A percentile compares a stretch with the other conserved stretches of the same genome.
phyloP scores from a whole-genome alignment of 2,888 invertebrate species.

The Amphipoea lucens region DNA sequence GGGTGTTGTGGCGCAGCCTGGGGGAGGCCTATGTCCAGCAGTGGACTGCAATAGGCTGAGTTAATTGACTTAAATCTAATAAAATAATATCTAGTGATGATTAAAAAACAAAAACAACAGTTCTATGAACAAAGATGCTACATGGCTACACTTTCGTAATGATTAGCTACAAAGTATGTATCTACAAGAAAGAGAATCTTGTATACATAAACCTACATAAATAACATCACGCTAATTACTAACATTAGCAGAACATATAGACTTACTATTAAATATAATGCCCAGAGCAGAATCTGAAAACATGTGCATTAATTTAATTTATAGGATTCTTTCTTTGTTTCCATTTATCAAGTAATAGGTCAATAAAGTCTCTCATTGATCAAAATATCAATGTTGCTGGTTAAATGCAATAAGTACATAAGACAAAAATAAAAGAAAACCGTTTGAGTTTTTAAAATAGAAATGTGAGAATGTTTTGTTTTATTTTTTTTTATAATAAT shows the following conservation, averaged over 20 bases:
- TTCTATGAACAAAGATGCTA: conserved; percentile 2
- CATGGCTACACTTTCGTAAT: not conserved
- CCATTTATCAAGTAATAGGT: no score
- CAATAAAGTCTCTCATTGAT: no score
- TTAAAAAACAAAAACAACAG: not conserved
- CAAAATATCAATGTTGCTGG: not conserved
- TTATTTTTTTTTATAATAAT: not conserved
- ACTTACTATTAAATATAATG: conserved; percentile 42
- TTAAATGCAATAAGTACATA: not conserved
- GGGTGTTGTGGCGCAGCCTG: no score
- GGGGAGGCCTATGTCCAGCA: no score
- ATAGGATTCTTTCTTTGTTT: not conserved
- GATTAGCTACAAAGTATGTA: not conserved
- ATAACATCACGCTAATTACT: conserved; percentile 3
- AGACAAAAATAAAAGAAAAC: not conserved
- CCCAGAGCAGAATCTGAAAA: conserved; percentile 43
- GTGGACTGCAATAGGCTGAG: no score
- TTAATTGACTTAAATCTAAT: not conserved
- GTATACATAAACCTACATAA: not conserved
- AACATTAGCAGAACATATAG: not conserved
- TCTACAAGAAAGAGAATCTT: not conserved
- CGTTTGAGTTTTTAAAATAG: not conserved
- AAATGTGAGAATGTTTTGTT: not conserved
- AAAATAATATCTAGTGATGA: not conserved
- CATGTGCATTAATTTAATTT: conserved; percentile 1